These are phyloP conservation scores for Sebastes vulpes DNA, from an alignment of 2,797 vertebrate genomes.

Conservation along the genomic window DNA sequence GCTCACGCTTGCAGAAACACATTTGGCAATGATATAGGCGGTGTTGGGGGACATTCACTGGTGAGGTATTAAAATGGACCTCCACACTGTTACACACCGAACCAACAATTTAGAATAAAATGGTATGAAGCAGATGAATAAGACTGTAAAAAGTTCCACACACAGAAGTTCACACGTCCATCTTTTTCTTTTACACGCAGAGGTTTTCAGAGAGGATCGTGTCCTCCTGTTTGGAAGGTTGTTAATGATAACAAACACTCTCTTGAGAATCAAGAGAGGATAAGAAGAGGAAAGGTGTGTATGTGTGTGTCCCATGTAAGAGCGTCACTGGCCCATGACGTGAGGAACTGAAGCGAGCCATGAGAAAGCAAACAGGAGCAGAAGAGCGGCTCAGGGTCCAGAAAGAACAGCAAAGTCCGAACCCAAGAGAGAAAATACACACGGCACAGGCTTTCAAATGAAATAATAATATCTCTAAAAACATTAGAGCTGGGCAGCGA, in stretches of 20 bases:
- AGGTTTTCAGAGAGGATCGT: not conserved
- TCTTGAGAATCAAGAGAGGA: slow-evolving; percentile 25
- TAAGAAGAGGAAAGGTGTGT: slow-evolving; percentile 6
- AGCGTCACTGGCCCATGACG: slow-evolving; percentile 39
- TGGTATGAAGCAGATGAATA: not conserved
- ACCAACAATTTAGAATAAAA: slow-evolving; percentile 6
- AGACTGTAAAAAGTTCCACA: too few species aligned
- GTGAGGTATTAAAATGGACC: slow-evolving; percentile 16
- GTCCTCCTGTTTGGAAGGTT: slow-evolving; percentile 25
- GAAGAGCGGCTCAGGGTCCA: slow-evolving; percentile 15
- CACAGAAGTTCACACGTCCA: not conserved
- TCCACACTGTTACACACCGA: slow-evolving; percentile 1
- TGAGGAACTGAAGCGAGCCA: slow-evolving; percentile 37
- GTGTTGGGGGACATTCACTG: not conserved
- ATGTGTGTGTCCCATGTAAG: not conserved
- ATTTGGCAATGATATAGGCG: slow-evolving; percentile 48
- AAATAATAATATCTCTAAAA: slow-evolving; percentile 54
- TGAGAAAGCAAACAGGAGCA: slow-evolving; percentile 64
- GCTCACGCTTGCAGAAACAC: slow-evolving; percentile 14
- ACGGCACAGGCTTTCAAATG: slow-evolving; percentile 22
- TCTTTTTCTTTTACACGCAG: not conserved
- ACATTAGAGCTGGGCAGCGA: slow-evolving; percentile 51
- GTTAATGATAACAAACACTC: slow-evolving; percentile 50
- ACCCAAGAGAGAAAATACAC: slow-evolving; percentile 52
- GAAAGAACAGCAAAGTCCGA: slow-evolving; percentile 29